phyloP scores from a whole-genome alignment of 2,888 invertebrate genomes.

The Sphinx pinastri region DNA sequence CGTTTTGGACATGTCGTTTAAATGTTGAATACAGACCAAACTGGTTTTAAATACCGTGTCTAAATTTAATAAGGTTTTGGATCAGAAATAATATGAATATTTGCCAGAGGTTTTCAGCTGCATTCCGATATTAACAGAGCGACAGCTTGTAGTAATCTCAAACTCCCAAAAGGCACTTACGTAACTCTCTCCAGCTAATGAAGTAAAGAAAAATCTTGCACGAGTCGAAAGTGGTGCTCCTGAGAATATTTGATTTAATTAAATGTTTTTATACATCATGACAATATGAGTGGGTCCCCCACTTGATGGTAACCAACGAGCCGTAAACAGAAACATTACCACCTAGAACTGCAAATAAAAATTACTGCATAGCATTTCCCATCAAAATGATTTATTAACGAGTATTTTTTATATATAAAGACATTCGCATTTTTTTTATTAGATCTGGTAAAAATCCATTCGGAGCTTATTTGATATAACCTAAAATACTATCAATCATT shows the following conservation, averaged over 20 bases:
- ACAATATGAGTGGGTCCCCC: too few species aligned
- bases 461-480: constrained; percentile 60
- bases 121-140: background rate
- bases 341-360: too few species aligned
- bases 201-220: background rate
- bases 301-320: too few species aligned
- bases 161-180: background rate
- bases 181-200: background rate
- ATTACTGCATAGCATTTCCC: too few species aligned
- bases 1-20: too few species aligned
- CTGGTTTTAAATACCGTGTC: too few species aligned
- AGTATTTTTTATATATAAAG: too few species aligned
- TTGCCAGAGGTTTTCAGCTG: background rate
- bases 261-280: too few species aligned
- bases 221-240: background rate
- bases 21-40: too few species aligned
- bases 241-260: too few species aligned
- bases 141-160: background rate
- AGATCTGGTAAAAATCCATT: constrained; percentile 29
- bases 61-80: constrained; percentile 11
- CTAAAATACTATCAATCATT: constrained; percentile 76
- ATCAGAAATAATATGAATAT: background rate
- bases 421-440: background rate
- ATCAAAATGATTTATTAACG: too few species aligned
- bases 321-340: too few species aligned